phyloP scores from a whole-genome alignment of 2,113 vertebrate species.

The Lepisosteus osseus region DNA sequence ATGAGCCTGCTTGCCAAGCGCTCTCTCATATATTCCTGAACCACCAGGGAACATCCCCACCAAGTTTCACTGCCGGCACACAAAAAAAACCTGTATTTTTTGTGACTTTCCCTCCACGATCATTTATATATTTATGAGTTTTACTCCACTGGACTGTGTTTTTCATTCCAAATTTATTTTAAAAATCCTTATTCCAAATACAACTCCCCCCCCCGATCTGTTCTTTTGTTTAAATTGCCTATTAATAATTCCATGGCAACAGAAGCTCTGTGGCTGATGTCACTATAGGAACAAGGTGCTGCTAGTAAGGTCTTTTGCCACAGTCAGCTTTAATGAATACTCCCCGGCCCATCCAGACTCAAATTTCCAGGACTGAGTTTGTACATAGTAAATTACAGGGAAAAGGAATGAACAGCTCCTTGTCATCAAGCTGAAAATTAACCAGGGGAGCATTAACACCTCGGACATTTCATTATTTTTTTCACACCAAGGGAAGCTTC shows the following conservation, averaged over 20 bases:
- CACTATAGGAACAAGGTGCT: not conserved
- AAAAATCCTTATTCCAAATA: not conserved
- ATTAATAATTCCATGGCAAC: not conserved
- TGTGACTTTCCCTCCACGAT: not conserved
- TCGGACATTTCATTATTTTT: too few relatives aligned
- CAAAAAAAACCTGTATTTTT: not conserved
- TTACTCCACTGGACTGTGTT: not conserved
- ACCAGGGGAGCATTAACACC: too few relatives aligned
- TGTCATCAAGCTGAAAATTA: too few relatives aligned
- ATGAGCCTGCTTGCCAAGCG: not conserved
- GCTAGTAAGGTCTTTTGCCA: not conserved
- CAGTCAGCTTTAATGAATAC: too few relatives aligned
- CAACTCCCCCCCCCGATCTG: not conserved
- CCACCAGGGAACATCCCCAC: not conserved
- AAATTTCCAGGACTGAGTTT: too few relatives aligned
- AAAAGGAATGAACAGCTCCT: too few relatives aligned
- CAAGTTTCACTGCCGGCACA: not conserved
- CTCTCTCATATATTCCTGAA: not conserved
- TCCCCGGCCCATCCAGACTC: too few relatives aligned
- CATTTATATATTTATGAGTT: not conserved
- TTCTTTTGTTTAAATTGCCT: not conserved
- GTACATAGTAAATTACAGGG: too few relatives aligned
- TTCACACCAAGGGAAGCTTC: too few relatives aligned
- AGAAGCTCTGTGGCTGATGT: not conserved
- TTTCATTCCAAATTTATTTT: not conserved